These are phyloP conservation scores for Euplexia lucipara DNA, from an alignment of 2,888 invertebrate genomes.

Conservation along the genomic window DNA sequence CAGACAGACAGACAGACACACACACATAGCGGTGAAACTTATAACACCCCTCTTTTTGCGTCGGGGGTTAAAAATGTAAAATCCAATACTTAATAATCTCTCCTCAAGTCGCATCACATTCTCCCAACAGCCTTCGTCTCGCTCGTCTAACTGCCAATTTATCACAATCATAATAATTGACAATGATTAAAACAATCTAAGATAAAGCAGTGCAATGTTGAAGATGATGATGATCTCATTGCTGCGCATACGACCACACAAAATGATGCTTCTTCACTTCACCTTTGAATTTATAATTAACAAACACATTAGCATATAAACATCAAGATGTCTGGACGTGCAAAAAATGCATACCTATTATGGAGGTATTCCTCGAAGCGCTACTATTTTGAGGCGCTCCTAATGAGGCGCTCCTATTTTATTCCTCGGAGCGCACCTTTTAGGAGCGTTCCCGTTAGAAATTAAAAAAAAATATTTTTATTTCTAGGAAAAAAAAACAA, in stretches of 20 bases:
- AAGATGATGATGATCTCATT: conserved; percentile 45
- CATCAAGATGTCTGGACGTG: conserved; percentile 18
- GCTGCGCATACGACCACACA: conserved; percentile 10
- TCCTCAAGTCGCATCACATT: not conserved
- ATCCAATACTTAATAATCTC: not conserved
- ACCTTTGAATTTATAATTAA: conserved; percentile 41
- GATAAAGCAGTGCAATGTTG: conserved; percentile 47
- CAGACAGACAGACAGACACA: no score
- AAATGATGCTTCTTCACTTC: not conserved
- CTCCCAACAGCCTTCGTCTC: conserved; percentile 11
- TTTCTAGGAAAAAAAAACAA: no score
- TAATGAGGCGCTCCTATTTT: no score
- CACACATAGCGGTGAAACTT: not conserved
- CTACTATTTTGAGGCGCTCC: no score
- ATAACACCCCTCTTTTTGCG: no score
- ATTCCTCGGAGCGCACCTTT: no score
- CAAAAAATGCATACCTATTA: conserved; percentile 32
- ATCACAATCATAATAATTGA: conserved; percentile 48
- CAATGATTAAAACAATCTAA: conserved; percentile 36
- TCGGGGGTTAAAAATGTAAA: no score
- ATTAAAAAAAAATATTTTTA: no score
- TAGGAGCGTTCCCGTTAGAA: no score
- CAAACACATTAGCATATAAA: conserved; percentile 18
- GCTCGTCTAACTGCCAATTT: conserved; percentile 28
- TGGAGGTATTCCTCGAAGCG: no score